Base-by-base conservation (phyloP, 2,888 invertebrate genomes). In the Oligia latruncula region DNA sequence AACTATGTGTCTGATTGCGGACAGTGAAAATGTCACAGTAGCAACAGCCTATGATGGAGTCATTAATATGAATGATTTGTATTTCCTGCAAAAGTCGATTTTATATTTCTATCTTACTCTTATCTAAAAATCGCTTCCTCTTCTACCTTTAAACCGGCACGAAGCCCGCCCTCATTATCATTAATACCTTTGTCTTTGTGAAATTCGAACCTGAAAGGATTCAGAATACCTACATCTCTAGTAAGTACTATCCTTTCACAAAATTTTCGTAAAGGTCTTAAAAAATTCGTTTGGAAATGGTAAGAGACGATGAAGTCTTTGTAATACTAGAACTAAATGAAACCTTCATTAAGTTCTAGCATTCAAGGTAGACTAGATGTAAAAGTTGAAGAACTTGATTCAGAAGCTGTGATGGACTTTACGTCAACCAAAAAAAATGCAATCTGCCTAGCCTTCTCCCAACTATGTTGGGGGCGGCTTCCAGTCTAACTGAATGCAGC, bases 191-290 rank as follows among this genome's bases (percentile, higher is more conserved):
- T 91, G 87, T 82, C 90, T 92, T 91, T 92, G 91, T 92, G 92
- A 92, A 91, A 92, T 93, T 92, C 90, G 90, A 92, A 91, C 90
- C 88, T 86, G 81, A 88, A 91, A 87, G 89, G 90, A 88, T 87
- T 90, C 88, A 79, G 82, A 88, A 88, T 87, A 81, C 78, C 66
- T 67, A 86, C 65, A 49, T 35, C 74, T 75, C 49, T 29, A 29
- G 64, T 52, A 64, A 62, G 68, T 78, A 66, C 66, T 68, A 71
- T 40, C 73, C 64, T 66, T 77, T 78, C 75, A 75, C 58, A 76
- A 67, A 77, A 70, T 78, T 87, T 87, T 85, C 78, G 68, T 75
- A 65, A 82, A 73, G 77, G 66, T 60, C 71, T 60, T 80, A 29
- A 29, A 55, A 70, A 64, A 73, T 17, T 64, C 29, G 17, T 58